These are phyloP conservation scores for Etheostoma cragini DNA, from an alignment of 2,113 vertebrate genomes.

Conservation along the genomic window DNA sequence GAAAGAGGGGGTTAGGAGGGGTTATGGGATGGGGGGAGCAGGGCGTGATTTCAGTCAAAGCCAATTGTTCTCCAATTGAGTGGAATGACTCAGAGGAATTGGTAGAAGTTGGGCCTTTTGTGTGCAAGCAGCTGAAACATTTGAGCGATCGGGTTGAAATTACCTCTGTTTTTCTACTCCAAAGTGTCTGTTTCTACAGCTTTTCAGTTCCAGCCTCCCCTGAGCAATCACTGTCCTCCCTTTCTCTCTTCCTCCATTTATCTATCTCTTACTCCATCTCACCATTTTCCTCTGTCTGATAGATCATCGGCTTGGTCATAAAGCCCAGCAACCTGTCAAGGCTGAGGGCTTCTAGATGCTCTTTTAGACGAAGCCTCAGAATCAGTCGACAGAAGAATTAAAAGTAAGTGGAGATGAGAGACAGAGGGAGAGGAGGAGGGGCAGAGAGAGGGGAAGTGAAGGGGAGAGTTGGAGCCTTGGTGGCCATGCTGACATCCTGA, in stretches of 20 bases:
- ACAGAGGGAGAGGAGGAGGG: constrained; percentile 2
- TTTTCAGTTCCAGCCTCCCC: constrained; percentile 53
- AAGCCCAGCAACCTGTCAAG: constrained; percentile 48
- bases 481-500: constrained; percentile 46
- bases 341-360: constrained; percentile 46
- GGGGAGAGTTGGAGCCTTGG: constrained; percentile 2
- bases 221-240: constrained; percentile 56
- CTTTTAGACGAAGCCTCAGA: constrained; percentile 22
- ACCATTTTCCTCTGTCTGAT: constrained; percentile 49
- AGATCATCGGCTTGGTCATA: constrained; percentile 54
- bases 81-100: constrained; percentile 78
- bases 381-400: constrained; percentile 34
- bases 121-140: constrained; percentile 53
- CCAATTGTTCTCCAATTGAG: constrained; percentile 78
- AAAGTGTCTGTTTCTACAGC: constrained; percentile 62
- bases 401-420: constrained; percentile 32
- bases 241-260: constrained; percentile 24
- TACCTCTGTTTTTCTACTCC: constrained; percentile 39
- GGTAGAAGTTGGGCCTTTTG: constrained; percentile 64
- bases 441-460: constrained; percentile 4
- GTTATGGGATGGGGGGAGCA: constrained; percentile 47
- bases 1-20: constrained; percentile 48
- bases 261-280: constrained; percentile 44
- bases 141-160: constrained; percentile 58
- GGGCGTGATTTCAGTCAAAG: constrained; percentile 65